Base-by-base conservation (phyloP, 2,113 vertebrate species). In the Sylvia atricapilla region DNA sequence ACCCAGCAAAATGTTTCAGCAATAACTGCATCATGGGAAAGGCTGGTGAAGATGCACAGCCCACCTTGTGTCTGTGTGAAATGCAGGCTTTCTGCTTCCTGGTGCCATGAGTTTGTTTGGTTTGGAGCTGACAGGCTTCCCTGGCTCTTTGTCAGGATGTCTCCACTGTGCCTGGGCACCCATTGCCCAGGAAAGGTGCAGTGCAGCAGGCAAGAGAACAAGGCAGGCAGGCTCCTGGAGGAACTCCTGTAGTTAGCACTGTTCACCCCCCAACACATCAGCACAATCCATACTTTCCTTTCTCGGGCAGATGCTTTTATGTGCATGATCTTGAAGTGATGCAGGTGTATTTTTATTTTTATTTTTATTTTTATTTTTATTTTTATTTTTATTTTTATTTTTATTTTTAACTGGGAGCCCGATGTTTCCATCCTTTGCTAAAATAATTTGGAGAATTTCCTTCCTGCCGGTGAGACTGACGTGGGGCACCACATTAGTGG, bases 391-490 rank as follows among this genome's bases (percentile, higher is more conserved):
- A 2, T 1, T 25, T n/a, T 24, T 19, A 14, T 16, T 44, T 17
- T 53, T 52, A 28, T 70, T 94, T 85, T 68, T 1, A 67, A 31
- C 21, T 24, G 37, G 2, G 33, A 2, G 7, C 37, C 53, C 8
- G 2, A 28, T 41, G 22, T 84, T 79, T 76, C 28, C n/a, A 68
- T 21, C 10, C 53, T 85, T 87, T 82, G 53, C 69, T 78, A 22
- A 72, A 79, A 23, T 60, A 75, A 33, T 68, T 92, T 60, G 49
- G 49, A 82, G 73, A 62, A 43, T 69, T 91, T 87, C 73, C 74
- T 95, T 91, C 78, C 81, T 76, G 77, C 55, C 43, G 58, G 89
- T 90, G 69, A 46, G 81, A 46, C 80, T 60, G 52, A 24, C 56
- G 49, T 68, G 73, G 58, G 81, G 33, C 66, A 89, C 39, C 69